These are phyloP conservation scores for Gambusia holbrooki DNA, from an alignment of 2,113 vertebrate species.

Conservation along the genomic window DNA sequence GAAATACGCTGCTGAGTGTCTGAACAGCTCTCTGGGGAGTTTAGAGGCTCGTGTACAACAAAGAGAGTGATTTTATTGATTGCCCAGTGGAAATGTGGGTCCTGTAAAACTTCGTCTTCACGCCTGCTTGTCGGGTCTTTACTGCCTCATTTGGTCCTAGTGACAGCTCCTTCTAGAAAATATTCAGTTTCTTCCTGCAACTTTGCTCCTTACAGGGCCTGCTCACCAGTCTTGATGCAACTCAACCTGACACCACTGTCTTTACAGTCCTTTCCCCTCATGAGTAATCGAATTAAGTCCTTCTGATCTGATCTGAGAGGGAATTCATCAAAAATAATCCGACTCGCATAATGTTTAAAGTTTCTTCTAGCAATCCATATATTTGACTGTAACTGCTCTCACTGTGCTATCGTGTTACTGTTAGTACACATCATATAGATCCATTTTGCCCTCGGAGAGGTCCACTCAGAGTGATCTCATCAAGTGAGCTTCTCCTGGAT, in stretches of 20 bases:
- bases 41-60: neutral
- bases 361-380: constrained; percentile 12
- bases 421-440: constrained; percentile 24
- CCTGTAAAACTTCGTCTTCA: neutral
- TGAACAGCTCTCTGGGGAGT: constrained; percentile 3
- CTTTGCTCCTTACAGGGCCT: constrained; percentile 8
- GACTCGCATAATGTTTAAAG: constrained; percentile 49
- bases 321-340: constrained; percentile 7
- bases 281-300: constrained; percentile 11
- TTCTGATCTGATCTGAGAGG: neutral
- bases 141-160: no score
- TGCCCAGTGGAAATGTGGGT: constrained; percentile 15
- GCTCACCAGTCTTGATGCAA: neutral
- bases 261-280: neutral
- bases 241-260: neutral
- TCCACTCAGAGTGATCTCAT: constrained; percentile 35
- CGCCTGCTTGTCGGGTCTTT: neutral
- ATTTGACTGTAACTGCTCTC: constrained; percentile 27
- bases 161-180: constrained; percentile 15
- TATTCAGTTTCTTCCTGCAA: constrained; percentile 12
- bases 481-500: constrained; percentile 20
- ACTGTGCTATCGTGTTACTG: constrained; percentile 43
- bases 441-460: constrained; percentile 23
- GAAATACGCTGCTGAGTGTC: constrained; percentile 10
- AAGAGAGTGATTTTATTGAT: constrained; percentile 26